Conservation (phyloP, 1,140 invertebrate species). For the Penaeus vannamei region DNA sequence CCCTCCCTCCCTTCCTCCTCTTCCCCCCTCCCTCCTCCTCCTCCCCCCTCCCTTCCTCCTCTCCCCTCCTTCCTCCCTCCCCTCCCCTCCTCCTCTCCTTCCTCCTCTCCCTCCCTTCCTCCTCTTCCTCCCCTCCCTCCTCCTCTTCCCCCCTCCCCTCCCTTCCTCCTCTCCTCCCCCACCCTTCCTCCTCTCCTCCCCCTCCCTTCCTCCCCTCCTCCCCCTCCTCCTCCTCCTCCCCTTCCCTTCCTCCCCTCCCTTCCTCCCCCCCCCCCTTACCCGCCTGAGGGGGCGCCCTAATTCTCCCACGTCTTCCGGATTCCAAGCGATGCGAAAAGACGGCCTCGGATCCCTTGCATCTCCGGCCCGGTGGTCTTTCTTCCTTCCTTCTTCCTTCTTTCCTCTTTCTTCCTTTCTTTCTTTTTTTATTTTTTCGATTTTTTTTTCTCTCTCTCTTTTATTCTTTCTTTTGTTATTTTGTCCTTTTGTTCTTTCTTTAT, state of each 20-base stretch:
- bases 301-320: too few relatives aligned
- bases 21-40: too few relatives aligned
- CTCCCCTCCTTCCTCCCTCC: neutral
- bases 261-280: neutral
- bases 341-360: too few relatives aligned
- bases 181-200: too few relatives aligned
- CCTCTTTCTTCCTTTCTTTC: neutral
- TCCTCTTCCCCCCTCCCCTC: neutral
- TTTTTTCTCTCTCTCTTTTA: neutral
- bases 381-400: neutral
- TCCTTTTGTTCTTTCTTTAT: neutral
- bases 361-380: neutral
- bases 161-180: neutral
- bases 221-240: neutral
- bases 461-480: neutral
- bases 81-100: neutral
- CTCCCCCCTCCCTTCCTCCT: too few relatives aligned
- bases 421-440: neutral
- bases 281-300: too few relatives aligned
- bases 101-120: neutral
- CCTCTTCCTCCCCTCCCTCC: neutral
- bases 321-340: too few relatives aligned
- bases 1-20: too few relatives aligned
- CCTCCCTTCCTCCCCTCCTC: too few relatives aligned
- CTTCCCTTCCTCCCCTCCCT: neutral